These are phyloP conservation scores for Muscicapa adusta DNA, from an alignment of 2,113 vertebrate species.

Conservation along the genomic window DNA sequence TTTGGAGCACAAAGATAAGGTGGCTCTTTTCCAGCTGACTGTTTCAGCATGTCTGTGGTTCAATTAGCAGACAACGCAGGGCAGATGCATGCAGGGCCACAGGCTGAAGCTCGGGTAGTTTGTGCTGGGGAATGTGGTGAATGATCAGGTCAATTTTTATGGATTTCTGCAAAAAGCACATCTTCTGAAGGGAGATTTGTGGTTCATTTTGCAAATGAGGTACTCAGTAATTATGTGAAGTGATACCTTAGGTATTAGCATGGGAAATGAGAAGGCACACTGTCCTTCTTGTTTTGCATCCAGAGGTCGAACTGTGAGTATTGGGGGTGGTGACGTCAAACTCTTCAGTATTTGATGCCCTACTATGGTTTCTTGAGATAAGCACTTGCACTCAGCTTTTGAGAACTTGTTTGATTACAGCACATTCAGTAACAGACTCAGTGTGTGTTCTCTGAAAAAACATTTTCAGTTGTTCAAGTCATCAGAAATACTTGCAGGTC, in stretches of 20 bases:
- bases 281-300: constrained; percentile 28
- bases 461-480: background rate
- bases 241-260: constrained; percentile 36
- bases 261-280: constrained; percentile 16
- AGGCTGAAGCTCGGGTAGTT: background rate
- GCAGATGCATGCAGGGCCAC: background rate
- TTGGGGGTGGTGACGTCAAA: constrained; percentile 25
- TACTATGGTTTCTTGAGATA: background rate
- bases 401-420: background rate
- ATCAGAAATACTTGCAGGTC: background rate
- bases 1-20: constrained; percentile 34
- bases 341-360: constrained; percentile 2
- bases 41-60: background rate
- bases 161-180: background rate
- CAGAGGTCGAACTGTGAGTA: constrained; percentile 25
- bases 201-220: background rate
- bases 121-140: background rate
- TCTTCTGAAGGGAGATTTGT: background rate
- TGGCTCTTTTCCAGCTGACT: constrained; percentile 14
- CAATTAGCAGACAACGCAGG: background rate
- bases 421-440: background rate
- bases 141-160: background rate
- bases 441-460: background rate
- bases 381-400: background rate
- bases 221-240: background rate